phyloP scores from a whole-genome alignment of 2,113 vertebrate species.

The Opisthocomus hoazin region DNA sequence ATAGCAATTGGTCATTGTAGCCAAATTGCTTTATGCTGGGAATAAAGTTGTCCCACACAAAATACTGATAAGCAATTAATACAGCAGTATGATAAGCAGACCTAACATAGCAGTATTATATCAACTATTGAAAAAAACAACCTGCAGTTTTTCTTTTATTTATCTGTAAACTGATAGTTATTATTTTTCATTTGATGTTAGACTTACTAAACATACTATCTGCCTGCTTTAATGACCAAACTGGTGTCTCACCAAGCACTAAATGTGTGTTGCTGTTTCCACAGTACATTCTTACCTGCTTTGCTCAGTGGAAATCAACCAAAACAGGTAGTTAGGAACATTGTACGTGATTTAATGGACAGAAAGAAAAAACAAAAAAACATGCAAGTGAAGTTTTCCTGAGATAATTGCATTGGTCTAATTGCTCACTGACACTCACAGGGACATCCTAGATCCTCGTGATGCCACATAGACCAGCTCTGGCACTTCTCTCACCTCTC shows the following conservation, averaged over 20 bases:
- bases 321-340: background rate
- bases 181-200: background rate
- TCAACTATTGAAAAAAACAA: background rate
- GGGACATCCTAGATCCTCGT: rapidly evolving
- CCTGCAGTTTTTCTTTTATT: background rate
- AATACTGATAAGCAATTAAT: background rate
- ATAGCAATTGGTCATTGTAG: background rate
- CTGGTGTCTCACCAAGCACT: background rate
- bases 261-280: background rate
- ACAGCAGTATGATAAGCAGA: background rate
- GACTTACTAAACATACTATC: background rate
- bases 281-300: background rate
- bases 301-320: background rate
- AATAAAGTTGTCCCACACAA: background rate
- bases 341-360: background rate
- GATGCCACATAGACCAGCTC: background rate
- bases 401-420: background rate
- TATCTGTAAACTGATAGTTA: background rate
- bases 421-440: background rate
- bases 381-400: background rate
- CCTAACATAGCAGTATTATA: background rate
- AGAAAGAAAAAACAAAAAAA: background rate
- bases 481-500: background rate
- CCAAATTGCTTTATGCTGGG: background rate
- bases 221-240: background rate